Conservation (phyloP, 2,797 vertebrate genomes). For the Chelon auratus region DNA sequence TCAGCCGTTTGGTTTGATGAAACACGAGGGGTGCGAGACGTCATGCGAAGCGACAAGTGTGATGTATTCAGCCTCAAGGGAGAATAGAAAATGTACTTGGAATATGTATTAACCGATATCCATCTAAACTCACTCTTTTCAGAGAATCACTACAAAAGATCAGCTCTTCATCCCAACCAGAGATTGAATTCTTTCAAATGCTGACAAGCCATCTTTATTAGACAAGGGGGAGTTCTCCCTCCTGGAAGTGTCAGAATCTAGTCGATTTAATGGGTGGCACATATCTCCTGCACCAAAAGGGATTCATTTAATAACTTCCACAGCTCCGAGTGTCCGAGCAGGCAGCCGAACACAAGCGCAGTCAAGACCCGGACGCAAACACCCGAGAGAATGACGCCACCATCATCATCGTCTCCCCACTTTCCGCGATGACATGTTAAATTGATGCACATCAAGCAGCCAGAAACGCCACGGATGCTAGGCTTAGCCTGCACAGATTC, state of each 20-base stretch:
- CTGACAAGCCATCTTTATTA: slow-evolving; percentile 68
- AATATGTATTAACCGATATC: slow-evolving; percentile 54
- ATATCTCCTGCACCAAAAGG: slow-evolving; percentile 54
- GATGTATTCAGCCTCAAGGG: slow-evolving; percentile 1
- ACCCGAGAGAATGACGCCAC: slow-evolving; percentile 34
- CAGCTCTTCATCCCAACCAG: slow-evolving; percentile 28
- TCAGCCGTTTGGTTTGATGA: background rate
- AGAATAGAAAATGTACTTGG: slow-evolving; percentile 25
- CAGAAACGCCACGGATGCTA: slow-evolving; percentile 5
- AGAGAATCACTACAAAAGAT: slow-evolving; percentile 17
- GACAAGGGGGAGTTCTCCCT: slow-evolving; percentile 46
- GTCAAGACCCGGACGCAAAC: slow-evolving; percentile 41
- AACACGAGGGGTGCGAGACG: slow-evolving; percentile 8
- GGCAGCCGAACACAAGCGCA: slow-evolving; percentile 44
- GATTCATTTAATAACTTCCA: slow-evolving; percentile 62
- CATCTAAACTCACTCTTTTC: slow-evolving; percentile 25
- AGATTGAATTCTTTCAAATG: slow-evolving; percentile 56
- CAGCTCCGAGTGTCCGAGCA: slow-evolving; percentile 48
- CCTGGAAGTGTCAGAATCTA: slow-evolving; percentile 48
- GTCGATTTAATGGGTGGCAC: slow-evolving; percentile 49
- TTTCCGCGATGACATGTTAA: slow-evolving; percentile 21
- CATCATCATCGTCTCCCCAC: slow-evolving; percentile 18
- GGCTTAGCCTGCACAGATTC: slow-evolving; percentile 16
- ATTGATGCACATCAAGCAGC: background rate
- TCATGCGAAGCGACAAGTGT: slow-evolving; percentile 14